phyloP scores from a whole-genome alignment of 30 jellyfish, hydroid and myxozoan genomes.

The Morbakka virulenta region DNA sequence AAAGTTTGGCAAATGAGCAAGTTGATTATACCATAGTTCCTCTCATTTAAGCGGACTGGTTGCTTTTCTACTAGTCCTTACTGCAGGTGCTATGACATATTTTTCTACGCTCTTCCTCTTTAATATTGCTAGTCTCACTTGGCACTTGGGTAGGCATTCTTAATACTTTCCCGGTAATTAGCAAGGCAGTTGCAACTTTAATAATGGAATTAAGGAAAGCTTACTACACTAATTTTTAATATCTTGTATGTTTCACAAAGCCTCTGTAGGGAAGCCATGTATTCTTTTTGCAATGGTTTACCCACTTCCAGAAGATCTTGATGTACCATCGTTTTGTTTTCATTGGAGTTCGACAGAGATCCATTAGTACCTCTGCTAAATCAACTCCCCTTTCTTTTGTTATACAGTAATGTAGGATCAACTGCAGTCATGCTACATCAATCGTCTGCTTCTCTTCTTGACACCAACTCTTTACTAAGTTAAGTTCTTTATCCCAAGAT shows the following conservation, averaged over 20 bases:
- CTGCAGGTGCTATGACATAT: not conserved
- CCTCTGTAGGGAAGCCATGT: slow-evolving; percentile 70
- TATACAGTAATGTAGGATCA: slow-evolving; percentile 25
- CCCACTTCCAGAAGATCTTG: slow-evolving; percentile 61
- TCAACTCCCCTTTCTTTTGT: too few relatives aligned
- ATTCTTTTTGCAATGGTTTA: slow-evolving; percentile 57
- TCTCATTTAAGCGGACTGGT: slow-evolving; percentile 14
- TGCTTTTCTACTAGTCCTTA: slow-evolving; percentile 32
- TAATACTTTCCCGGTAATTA: not conserved
- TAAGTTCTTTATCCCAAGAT: slow-evolving; percentile 58
- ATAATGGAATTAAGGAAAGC: not conserved
- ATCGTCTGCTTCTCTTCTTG: slow-evolving; percentile 3
- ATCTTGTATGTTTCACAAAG: too few relatives aligned
- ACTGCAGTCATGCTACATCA: slow-evolving; percentile 24
- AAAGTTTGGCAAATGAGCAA: slow-evolving; percentile 53
- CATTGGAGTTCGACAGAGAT: slow-evolving; percentile 35
- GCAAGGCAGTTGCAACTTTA: slow-evolving; percentile 20
- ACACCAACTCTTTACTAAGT: slow-evolving; percentile 28
- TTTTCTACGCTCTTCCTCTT: slow-evolving; percentile 1
- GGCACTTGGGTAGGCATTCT: too few relatives aligned
- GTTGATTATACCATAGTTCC: slow-evolving; percentile 1
- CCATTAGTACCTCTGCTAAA: slow-evolving; percentile 53
- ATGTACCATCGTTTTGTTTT: slow-evolving; percentile 62
- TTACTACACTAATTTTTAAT: not conserved
- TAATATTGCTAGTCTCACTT: slow-evolving; percentile 35